Evolutionary conservation across 1,140 invertebrate genomes (phyloP), one percentile per base, ranked within the genome.

Genomic region (Coelopa frigida): DNA sequence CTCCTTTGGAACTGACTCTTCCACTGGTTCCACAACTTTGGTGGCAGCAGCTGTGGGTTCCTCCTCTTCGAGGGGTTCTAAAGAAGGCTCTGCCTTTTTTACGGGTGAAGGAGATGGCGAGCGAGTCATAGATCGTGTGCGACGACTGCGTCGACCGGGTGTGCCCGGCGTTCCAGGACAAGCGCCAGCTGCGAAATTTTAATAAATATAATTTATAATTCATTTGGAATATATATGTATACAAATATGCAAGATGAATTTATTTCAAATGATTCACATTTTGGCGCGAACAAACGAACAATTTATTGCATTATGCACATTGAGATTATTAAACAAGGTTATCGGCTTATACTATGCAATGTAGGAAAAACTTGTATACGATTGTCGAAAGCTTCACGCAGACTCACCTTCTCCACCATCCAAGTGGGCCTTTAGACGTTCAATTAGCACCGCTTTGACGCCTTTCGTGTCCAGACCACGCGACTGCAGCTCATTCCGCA

Each of bases 391-490:
- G n/a, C n/a, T n/a, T n/a, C n/a, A n/a, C n/a, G n/a, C n/a, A n/a
- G 12, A 36, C 22, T 42, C 58, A 32, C 43, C 53, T n/a, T 24
- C 14, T 49, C 48, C 38, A 44, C 53, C 59, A 50, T 66, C 62
- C 14, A 65, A 52, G 56, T 59, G 89, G 65, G 89, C 83, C 59
- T 85, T 81, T 56, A 96, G 77, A 58, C 92, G 79, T 68, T 94
- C 87, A 14, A 95, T 84, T 35, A 97, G 79, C 53, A 85, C 86
- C 61, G 91, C 83, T 78, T 97, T 97, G 53, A 70, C 61, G 38
- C 94, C 93, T 78, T 94, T 94, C 32, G 85, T 84, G 67, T 96
- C 92, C 54, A 97, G 78, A 45, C 89, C 88, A 49, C 91, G 80
- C 49, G 82, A 72, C 58, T 81, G 78, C 57, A 96, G 76, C 75